Conservation (phyloP, 2,797 vertebrate species). For the Rhadinocentrus ornatus region DNA sequence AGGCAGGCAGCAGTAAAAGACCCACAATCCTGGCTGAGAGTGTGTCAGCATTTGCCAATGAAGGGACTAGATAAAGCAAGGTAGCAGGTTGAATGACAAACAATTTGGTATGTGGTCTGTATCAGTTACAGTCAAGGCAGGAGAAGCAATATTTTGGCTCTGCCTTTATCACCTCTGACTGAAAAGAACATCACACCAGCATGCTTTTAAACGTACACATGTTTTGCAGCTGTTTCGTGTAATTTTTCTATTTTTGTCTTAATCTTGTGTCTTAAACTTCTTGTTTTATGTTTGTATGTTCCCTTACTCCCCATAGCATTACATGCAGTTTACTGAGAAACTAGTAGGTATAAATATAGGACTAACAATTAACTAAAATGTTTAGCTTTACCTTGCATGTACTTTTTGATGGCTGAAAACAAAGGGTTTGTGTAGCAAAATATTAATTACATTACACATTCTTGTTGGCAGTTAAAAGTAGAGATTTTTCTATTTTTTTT, state of each 20-base stretch:
- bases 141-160: conserved; percentile 9
- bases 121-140: conserved; percentile 6
- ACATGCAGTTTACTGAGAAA: too few species aligned
- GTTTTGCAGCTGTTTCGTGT: neutral
- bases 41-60: conserved; percentile 35
- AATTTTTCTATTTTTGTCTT: neutral
- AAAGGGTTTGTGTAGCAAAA: too few species aligned
- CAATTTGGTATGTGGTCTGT: conserved; percentile 35
- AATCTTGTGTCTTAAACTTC: too few species aligned
- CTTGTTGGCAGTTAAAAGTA: neutral
- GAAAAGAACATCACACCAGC: conserved; percentile 37
- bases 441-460: too few species aligned
- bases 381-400: too few species aligned
- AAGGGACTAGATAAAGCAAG: conserved; percentile 15
- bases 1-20: conserved; percentile 21
- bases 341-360: too few species aligned
- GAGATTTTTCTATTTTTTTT: too few species aligned
- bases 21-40: conserved; percentile 30
- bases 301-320: too few species aligned
- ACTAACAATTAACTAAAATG: too few species aligned
- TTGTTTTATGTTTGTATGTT: too few species aligned
- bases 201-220: too few species aligned
- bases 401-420: too few species aligned
- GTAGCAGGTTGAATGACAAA: conserved; percentile 33
- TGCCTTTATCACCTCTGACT: conserved; percentile 23